These are phyloP conservation scores for Archips crataeganus DNA, from an alignment of 2,888 invertebrate species.

Conservation along the genomic window DNA sequence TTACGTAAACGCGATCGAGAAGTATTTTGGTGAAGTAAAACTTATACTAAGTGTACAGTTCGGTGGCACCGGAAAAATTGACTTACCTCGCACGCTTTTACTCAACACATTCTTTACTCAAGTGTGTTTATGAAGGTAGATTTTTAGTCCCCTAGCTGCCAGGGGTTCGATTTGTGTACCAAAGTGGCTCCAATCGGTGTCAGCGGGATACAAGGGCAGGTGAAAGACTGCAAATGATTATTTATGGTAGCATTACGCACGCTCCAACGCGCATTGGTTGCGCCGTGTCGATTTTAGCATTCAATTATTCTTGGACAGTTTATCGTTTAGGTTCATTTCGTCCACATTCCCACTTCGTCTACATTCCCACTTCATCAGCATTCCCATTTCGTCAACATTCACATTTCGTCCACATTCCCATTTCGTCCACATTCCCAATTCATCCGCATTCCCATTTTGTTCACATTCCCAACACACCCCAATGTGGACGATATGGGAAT, in stretches of 20 bases:
- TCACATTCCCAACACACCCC: too few relatives aligned
- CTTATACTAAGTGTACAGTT: too few relatives aligned
- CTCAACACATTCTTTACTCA: constrained; percentile 3
- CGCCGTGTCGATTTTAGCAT: constrained; percentile 63
- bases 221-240: constrained; percentile 44
- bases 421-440: too few relatives aligned
- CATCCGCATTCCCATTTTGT: too few relatives aligned
- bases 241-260: constrained; percentile 54
- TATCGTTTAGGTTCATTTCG: too few relatives aligned
- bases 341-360: too few relatives aligned
- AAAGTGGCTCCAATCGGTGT: neutral
- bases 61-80: neutral
- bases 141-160: neutral
- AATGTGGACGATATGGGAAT: too few relatives aligned
- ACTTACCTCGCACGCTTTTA: neutral
- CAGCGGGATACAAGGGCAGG: neutral
- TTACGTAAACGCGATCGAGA: too few relatives aligned
- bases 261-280: constrained; percentile 47
- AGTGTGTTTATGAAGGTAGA: constrained; percentile 8
- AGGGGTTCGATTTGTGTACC: neutral
- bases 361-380: too few relatives aligned
- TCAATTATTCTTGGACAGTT: constrained; percentile 57
- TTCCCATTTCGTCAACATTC: too few relatives aligned
- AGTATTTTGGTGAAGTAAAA: too few relatives aligned
- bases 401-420: too few relatives aligned